Conservation (phyloP, 2,113 vertebrate genomes). For the Strix aluco region DNA sequence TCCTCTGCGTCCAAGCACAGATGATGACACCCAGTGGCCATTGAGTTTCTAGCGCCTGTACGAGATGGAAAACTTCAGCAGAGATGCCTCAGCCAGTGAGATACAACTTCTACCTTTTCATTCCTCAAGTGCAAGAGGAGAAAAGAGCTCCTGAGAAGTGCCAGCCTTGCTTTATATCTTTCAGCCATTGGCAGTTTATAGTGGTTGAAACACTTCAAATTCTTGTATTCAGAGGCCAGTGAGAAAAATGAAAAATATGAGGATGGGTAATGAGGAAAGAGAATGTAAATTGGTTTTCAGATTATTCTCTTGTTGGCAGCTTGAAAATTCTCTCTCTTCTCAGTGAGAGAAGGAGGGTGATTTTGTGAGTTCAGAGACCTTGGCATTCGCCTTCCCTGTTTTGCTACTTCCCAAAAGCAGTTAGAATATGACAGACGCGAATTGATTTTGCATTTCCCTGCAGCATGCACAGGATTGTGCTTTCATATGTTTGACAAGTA, state of each 20-base stretch:
- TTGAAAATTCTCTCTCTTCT: background rate
- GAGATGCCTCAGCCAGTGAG: background rate
- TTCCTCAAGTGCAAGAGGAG: background rate
- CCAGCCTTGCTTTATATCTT: background rate
- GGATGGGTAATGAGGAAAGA: background rate
- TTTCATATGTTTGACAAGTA: constrained; percentile 28
- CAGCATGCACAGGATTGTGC: background rate
- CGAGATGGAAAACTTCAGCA: background rate
- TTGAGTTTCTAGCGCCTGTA: background rate
- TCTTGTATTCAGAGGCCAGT: background rate
- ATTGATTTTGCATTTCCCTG: constrained; percentile 16
- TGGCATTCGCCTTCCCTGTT: background rate
- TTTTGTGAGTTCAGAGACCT: background rate
- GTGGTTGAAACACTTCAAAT: background rate
- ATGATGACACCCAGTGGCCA: constrained; percentile 58
- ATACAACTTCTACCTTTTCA: background rate
- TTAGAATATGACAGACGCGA: background rate
- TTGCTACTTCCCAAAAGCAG: background rate
- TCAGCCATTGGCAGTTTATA: background rate
- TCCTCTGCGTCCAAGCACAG: background rate
- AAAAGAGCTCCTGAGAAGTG: background rate
- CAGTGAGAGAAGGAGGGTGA: background rate
- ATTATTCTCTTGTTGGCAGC: background rate
- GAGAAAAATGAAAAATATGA: background rate
- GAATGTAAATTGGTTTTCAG: background rate